A percentile compares a stretch with the other conserved stretches of the same genome.
Conservation (phyloP, 1,140 invertebrate species). For the Brachionus manjavacas region DNA sequence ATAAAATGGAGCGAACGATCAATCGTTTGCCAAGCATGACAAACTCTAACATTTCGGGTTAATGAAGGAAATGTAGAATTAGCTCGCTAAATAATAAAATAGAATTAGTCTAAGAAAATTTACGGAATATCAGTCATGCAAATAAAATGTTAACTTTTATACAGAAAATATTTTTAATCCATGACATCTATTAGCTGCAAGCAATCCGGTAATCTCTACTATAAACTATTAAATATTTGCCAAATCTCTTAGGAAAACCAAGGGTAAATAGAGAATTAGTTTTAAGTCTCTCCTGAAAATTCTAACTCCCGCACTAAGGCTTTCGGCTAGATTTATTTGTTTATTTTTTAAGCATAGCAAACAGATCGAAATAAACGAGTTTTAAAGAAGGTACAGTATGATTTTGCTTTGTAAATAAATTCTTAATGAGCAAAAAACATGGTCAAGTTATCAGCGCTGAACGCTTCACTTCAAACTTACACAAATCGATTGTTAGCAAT, state of each 20-base stretch:
- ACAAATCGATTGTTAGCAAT: neutral
- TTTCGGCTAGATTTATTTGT: neutral
- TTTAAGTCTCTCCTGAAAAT: neutral
- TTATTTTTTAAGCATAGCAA: neutral
- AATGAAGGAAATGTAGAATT: neutral
- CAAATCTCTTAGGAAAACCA: neutral
- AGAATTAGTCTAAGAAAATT: neutral
- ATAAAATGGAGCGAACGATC: neutral
- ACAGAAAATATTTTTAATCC: neutral
- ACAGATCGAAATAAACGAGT: neutral
- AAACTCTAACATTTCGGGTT: neutral
- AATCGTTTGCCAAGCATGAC: neutral
- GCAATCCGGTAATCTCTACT: neutral
- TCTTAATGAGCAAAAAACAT: neutral
- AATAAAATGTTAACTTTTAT: neutral
- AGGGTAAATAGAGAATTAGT: neutral
- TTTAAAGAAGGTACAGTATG: neutral
- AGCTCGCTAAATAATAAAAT: neutral
- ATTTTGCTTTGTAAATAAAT: neutral
- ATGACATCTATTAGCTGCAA: neutral
- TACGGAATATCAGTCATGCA: constrained; percentile 1
- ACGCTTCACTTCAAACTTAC: neutral
- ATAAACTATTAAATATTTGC: neutral
- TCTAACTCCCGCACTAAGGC: neutral
- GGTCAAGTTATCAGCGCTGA: neutral